Percentiles rank a stretch among this genome's conserved stretches.
phyloP scores from a whole-genome alignment of 2,113 vertebrate genomes.

The Podarcis cretensis region DNA sequence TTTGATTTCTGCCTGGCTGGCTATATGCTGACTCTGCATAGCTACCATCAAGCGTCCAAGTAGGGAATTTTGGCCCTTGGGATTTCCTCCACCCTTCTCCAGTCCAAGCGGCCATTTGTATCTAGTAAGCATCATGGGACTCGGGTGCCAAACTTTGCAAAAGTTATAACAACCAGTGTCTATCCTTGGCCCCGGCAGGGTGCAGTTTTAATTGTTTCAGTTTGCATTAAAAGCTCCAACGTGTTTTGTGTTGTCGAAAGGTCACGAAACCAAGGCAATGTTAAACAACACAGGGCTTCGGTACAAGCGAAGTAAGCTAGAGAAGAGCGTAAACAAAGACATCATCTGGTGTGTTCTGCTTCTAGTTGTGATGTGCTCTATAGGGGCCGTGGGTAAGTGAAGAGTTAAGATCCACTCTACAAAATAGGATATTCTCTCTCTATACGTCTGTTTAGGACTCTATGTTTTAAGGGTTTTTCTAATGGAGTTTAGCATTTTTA shows the following conservation, averaged over 20 bases:
- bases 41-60: not conserved
- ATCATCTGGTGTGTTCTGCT: conserved; percentile 92
- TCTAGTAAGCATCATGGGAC: not conserved
- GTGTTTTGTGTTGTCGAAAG: conserved; percentile 66
- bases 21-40: not conserved
- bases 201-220: not conserved
- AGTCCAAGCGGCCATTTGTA: not conserved
- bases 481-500: no score
- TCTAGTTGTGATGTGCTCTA: conserved; percentile 89
- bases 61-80: not conserved
- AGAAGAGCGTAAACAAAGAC: conserved; percentile 87
- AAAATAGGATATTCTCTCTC: not conserved
- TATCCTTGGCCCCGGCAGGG: no score
- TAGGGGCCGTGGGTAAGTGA: conserved; percentile 84
- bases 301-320: conserved; percentile 92
- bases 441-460: not conserved
- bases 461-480: not conserved
- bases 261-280: conserved; percentile 98
- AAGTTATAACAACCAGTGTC: not conserved
- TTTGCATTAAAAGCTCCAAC: not conserved
- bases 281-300: conserved; percentile 91
- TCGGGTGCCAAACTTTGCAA: not conserved
- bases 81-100: not conserved
- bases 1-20: not conserved
- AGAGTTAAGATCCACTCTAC: not conserved